A percentile compares a stretch with the other conserved stretches of the same genome.
These are phyloP conservation scores for Pemphigus obesinymphae DNA, from an alignment of 1,140 invertebrate genomes.

Conservation along the genomic window DNA sequence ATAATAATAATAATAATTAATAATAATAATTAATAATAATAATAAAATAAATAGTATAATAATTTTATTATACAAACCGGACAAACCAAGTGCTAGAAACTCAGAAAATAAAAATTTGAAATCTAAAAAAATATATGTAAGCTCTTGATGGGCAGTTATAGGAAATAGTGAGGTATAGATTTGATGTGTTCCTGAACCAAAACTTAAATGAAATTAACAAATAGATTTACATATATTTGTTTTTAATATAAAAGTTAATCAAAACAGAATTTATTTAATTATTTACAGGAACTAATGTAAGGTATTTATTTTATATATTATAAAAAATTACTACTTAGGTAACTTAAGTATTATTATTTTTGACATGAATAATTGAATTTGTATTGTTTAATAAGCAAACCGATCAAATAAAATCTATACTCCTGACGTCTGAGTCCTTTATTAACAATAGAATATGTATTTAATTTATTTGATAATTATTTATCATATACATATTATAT, in stretches of 20 bases:
- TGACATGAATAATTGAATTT: constrained; percentile 22
- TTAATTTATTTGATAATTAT: constrained; percentile 14
- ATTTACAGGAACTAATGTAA: constrained; percentile 39
- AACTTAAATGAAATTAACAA: constrained; percentile 28
- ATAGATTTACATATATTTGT: constrained; percentile 13
- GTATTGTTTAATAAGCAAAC: constrained; percentile 18
- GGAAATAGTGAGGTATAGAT: constrained; percentile 38
- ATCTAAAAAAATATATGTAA: constrained; percentile 16
- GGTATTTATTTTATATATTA: constrained; percentile 16
- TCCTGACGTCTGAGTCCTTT: neutral
- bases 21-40: constrained; percentile 12
- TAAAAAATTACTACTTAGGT: constrained; percentile 34
- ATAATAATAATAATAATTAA: constrained; percentile 8
- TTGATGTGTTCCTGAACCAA: constrained; percentile 16
- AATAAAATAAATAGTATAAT: constrained; percentile 25
- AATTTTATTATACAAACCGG: neutral
- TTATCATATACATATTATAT: constrained; percentile 16
- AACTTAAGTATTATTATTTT: constrained; percentile 35
- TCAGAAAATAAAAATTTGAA: neutral
- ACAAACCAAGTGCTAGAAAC: constrained; percentile 3
- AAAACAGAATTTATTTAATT: constrained; percentile 15
- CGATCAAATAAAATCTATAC: constrained; percentile 24
- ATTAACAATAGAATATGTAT: neutral
- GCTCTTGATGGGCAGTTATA: constrained; percentile 20
- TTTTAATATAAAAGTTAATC: constrained; percentile 24